Base-by-base conservation (phyloP, 2,797 vertebrate genomes). In the Meda fulgida region DNA sequence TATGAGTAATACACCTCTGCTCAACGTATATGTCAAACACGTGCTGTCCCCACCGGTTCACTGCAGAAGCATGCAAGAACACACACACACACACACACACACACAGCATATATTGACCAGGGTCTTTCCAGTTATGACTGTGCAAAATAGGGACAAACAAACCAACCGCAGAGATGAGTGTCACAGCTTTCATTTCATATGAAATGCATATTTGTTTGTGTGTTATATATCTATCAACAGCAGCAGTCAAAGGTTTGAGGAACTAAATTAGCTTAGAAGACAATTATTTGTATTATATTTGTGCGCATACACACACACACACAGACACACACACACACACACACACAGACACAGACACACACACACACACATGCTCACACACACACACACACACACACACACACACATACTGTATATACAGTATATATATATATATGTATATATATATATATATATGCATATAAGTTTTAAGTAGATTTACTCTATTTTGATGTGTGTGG, bases 51-150 rank as follows among this genome's bases (percentile, higher is more conserved):
- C 81, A 70, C 48, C 21, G 65, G 48, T 67, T 58, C 29, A 38
- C 29, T 85, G 78, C 55, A 11, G 36, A 63, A 40, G 16, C 66
- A 72, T 19, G 70, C 63, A 48, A 29, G 85, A 19, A 75, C 19
- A 73, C 65, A 66, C 58, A 71, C 40, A 81, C 70, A 46, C 66
- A 84, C n/a, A 69, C 76, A 13, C 48, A 78, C 48, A n/a, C 55
- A 38, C n/a, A 23, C n/a, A 60, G 76, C 72, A 85, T 77, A 84
- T 75, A 77, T 43, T 85, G 87, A 85, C 70, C 84, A 48, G 73
- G 88, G 85, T 79, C 88, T 80, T 87, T 89, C 48, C 26, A 81
- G 77, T 36, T 88, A 86, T 89, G 88, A 89, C 86, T 89, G 88
- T 87, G 86, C 78, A 86, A 65, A 84, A 86, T 73, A 66, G 60